Evolutionary conservation across 2,888 invertebrate species (phyloP), one percentile per base, ranked within the genome.

Genomic region (Callyntrura guangdongensis): DNA sequence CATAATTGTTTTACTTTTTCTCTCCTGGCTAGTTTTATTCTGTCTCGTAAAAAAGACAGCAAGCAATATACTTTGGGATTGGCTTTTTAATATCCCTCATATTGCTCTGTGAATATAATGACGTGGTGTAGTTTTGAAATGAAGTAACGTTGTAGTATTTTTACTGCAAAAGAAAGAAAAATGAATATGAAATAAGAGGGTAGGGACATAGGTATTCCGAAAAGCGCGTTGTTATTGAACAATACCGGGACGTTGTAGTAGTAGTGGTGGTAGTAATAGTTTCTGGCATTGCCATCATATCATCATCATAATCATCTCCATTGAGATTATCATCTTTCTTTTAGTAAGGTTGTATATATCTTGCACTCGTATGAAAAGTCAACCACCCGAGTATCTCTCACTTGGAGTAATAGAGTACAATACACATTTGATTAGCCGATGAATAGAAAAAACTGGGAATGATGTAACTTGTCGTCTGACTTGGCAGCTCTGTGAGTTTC

Each of bases 1-100:
- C 56, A 59, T 85, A 59, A 72, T 74, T 74, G 85, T 27, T 72
- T 72, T 36, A 85, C 74, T 85, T 72, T 85, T 49, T 17, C 72
- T 20, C 1, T 5, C 22, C 11, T 64, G 64, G 64, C 5, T 64
- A 17, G 61, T 61, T n/a, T 14, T 61, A 17, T 61, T 17, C n/a
- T 20, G 20, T 25, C 27, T 67, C 4, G 25, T 67, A 11, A 67
- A 67, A 67, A 25, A 53, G 53, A 25, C 27, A 67, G 67, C 22
- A 61, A 61, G 53, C 12, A 17, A 61, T 17, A 17, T 61, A 81
- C 20, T 27, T 56, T 27, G 82, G 61, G 82, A 82, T 82, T 61
- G 61, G 82, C 82, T 61, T 67, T 67, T 67, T 36, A 36, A 36
- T 36, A 36, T 36, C 36, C 36, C 36, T 36, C 8, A 22, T 25